phyloP scores from a whole-genome alignment of 2,888 invertebrate species.

The Drosophila emarginata region DNA sequence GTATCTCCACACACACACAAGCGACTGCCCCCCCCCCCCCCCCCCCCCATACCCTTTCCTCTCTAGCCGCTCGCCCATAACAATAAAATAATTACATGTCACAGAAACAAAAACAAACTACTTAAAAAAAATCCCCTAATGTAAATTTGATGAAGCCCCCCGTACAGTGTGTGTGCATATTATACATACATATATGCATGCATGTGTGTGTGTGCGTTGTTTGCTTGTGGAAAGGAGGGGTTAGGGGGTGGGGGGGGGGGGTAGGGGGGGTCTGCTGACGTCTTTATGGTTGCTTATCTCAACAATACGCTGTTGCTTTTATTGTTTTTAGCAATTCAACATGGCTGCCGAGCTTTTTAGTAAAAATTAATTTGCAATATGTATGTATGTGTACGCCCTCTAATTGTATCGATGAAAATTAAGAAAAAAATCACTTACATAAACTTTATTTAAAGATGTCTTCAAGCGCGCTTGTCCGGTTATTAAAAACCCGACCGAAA shows the following conservation, averaged over 20 bases:
- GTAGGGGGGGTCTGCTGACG: background rate
- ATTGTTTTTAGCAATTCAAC: conserved; percentile 27
- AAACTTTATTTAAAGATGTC: conserved; percentile 44
- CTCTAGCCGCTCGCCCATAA: background rate
- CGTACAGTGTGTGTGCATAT: background rate
- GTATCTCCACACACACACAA: background rate
- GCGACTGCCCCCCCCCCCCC: background rate
- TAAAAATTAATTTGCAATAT: conserved; percentile 13
- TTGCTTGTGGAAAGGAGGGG: background rate
- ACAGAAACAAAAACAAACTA: conserved; percentile 7
- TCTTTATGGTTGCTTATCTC: conserved; percentile 2
- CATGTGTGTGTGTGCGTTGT: background rate
- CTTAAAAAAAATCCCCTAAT: conserved; percentile 30
- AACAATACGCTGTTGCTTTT: background rate
- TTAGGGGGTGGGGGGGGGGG: background rate
- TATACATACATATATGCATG: conserved; percentile 12
- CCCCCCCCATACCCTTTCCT: background rate
- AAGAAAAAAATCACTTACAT: conserved; percentile 55
- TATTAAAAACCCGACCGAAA: conserved; percentile 51
- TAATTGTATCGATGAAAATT: background rate
- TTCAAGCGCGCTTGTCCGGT: conserved; percentile 58
- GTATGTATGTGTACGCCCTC: conserved; percentile 3
- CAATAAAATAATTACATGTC: conserved; percentile 30
- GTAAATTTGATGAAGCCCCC: conserved; percentile 7
- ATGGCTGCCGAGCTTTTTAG: conserved; percentile 42